Evolutionary conservation across 2,888 invertebrate species (phyloP).

Genomic region (Philhelius pedissequus): DNA sequence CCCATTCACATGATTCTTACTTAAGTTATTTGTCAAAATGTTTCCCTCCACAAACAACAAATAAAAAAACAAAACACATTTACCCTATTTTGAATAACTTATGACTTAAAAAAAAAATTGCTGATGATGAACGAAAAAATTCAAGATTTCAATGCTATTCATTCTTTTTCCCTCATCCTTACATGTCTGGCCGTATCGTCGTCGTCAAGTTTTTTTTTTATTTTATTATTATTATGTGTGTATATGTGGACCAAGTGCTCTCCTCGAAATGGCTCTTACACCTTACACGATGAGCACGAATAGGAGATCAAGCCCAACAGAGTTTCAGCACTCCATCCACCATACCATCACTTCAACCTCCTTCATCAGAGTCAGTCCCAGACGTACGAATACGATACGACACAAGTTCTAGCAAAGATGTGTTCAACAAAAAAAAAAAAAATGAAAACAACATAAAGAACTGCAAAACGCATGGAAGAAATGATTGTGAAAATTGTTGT

Average conservation of each 20-base stretch:
- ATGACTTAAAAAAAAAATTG: conserved; percentile 5
- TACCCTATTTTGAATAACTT: conserved; percentile 7
- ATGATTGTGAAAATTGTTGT: conserved; percentile 19
- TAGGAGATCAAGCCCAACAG: conserved; percentile 51
- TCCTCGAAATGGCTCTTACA: conserved; percentile 64
- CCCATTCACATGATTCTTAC: not conserved
- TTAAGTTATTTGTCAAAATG: not conserved
- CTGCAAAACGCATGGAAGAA: conserved; percentile 48
- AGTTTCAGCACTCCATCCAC: conserved; percentile 20
- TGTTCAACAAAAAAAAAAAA: conserved; percentile 46
- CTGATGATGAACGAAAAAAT: conserved; percentile 57
- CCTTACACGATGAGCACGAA: conserved; percentile 66
- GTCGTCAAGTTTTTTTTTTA: conserved; percentile 11
- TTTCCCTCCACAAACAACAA: not conserved
- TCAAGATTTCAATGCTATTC: conserved; percentile 51
- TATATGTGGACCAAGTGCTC: conserved; percentile 66
- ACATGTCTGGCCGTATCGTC: conserved; percentile 58
- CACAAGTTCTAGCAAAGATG: conserved; percentile 29
- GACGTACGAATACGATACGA: not conserved
- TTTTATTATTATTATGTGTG: conserved; percentile 20
- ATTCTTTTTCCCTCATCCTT: conserved; percentile 12
- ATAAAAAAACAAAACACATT: not conserved
- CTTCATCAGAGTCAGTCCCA: not conserved
- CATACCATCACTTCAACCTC: not conserved
- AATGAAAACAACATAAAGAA: conserved; percentile 18